Percentiles rank a stretch among this genome's conserved stretches.
phyloP scores from a whole-genome alignment of 2,888 invertebrate species.

The Aphodius sticticus region DNA sequence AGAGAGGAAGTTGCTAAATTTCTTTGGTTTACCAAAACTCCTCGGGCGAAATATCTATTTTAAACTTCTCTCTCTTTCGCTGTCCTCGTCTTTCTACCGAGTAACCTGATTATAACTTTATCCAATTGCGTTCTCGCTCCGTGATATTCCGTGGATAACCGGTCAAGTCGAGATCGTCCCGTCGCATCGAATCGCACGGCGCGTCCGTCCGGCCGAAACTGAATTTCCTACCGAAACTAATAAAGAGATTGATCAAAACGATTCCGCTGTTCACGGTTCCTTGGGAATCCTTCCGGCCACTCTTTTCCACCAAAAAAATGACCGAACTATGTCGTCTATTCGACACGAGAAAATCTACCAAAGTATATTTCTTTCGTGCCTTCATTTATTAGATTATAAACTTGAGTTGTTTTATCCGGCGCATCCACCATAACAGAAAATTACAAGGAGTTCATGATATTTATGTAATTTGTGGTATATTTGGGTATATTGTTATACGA shows the following conservation, averaged over 20 bases:
- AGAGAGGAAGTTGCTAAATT: constrained; percentile 14
- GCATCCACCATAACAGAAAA: not conserved
- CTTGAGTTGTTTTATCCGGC: not conserved
- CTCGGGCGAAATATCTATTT: constrained; percentile 23
- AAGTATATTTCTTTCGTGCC: not conserved
- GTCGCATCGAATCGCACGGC: constrained; percentile 26
- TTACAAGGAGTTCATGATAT: too few relatives aligned
- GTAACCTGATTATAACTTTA: constrained; percentile 27
- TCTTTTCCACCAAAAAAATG: not conserved
- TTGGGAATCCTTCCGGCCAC: not conserved
- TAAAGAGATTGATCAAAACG: constrained; percentile 38
- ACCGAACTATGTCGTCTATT: not conserved
- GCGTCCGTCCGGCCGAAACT: constrained; percentile 31
- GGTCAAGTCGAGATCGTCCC: constrained; percentile 31
- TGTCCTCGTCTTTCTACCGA: not conserved
- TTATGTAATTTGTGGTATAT: too few relatives aligned
- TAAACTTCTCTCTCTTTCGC: constrained; percentile 19
- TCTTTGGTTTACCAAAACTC: constrained; percentile 5
- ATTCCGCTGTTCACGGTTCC: constrained; percentile 33
- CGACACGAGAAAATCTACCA: not conserved
- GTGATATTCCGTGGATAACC: constrained; percentile 33
- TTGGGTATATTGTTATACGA: too few relatives aligned
- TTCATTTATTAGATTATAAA: not conserved
- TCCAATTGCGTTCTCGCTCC: constrained; percentile 24
- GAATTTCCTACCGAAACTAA: constrained; percentile 37